These are phyloP conservation scores for Pharmacophagus antenor DNA, from an alignment of 2,888 invertebrate species.

Conservation along the genomic window DNA sequence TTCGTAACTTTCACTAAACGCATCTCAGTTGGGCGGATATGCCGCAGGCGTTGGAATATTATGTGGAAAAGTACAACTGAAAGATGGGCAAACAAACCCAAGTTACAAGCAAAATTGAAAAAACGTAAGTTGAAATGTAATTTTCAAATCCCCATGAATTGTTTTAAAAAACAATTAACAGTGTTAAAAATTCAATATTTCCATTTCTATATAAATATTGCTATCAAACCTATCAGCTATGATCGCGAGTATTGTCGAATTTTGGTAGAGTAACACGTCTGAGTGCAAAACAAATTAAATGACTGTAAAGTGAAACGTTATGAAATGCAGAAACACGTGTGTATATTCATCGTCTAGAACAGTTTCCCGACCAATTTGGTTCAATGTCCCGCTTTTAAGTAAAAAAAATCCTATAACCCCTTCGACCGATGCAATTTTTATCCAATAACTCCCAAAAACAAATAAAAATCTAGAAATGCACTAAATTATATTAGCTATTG, in stretches of 20 bases:
- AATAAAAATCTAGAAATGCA: no score
- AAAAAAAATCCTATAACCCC: no score
- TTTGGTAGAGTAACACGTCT: neutral
- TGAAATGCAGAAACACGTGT: neutral
- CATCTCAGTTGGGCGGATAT: constrained; percentile 45
- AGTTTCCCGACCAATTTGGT: no score
- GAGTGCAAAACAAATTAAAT: constrained; percentile 6
- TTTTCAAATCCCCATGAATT: neutral
- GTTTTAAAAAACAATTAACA: neutral
- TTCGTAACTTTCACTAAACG: constrained; percentile 43
- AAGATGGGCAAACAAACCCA: constrained; percentile 50
- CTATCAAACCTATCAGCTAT: neutral
- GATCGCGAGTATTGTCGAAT: neutral
- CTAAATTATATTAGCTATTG: no score
- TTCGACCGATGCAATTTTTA: no score
- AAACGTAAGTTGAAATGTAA: constrained; percentile 43
- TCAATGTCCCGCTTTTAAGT: no score
- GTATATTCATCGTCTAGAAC: constrained; percentile 1
- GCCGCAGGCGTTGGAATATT: constrained; percentile 46
- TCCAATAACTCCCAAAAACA: no score
- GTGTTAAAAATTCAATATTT: neutral
- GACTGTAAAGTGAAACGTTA: constrained; percentile 3
- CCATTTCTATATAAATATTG: neutral
- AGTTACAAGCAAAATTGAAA: constrained; percentile 41
- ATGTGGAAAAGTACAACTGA: constrained; percentile 59